Evolutionary conservation across 1,140 invertebrate genomes (phyloP).

Genomic region (Neomicropteryx cornuta): DNA sequence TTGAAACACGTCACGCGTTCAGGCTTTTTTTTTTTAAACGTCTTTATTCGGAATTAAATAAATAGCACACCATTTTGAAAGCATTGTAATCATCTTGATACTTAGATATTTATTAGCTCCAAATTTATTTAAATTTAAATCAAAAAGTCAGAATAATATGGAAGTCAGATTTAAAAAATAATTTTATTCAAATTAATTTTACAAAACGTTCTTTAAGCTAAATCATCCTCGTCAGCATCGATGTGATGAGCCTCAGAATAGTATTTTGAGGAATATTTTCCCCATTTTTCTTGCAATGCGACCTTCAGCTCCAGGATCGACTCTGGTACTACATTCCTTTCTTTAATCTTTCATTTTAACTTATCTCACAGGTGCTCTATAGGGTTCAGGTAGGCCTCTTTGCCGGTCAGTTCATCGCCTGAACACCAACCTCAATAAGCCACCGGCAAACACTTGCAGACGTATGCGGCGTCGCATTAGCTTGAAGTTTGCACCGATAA

Average conservation of each 20-base stretch:
- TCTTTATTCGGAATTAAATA: too few species aligned
- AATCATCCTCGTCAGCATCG: conserved; percentile 1
- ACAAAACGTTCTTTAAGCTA: neutral
- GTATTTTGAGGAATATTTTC: neutral
- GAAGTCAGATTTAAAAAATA: neutral
- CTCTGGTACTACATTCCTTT: conserved; percentile 5
- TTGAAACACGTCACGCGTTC: too few species aligned
- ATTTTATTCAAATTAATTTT: neutral
- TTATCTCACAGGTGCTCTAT: conserved; percentile 29
- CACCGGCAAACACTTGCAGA: conserved; percentile 15
- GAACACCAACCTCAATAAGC: conserved; percentile 17
- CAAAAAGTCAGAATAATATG: neutral
- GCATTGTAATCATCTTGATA: too few species aligned
- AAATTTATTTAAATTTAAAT: too few species aligned
- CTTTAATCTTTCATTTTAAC: conserved; percentile 11
- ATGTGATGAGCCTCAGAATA: neutral
- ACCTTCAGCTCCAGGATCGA: conserved; percentile 12
- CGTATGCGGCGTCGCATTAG: conserved; percentile 25
- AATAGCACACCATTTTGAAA: too few species aligned
- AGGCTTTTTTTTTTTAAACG: too few species aligned
- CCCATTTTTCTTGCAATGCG: conserved; percentile 13
- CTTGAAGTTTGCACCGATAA: conserved; percentile 20
- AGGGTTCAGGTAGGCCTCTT: conserved; percentile 25
- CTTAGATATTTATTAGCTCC: too few species aligned
- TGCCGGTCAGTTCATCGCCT: conserved; percentile 24